These are phyloP conservation scores for Poeciliopsis gracilis DNA, from an alignment of 2,797 vertebrate genomes.

Conservation along the genomic window DNA sequence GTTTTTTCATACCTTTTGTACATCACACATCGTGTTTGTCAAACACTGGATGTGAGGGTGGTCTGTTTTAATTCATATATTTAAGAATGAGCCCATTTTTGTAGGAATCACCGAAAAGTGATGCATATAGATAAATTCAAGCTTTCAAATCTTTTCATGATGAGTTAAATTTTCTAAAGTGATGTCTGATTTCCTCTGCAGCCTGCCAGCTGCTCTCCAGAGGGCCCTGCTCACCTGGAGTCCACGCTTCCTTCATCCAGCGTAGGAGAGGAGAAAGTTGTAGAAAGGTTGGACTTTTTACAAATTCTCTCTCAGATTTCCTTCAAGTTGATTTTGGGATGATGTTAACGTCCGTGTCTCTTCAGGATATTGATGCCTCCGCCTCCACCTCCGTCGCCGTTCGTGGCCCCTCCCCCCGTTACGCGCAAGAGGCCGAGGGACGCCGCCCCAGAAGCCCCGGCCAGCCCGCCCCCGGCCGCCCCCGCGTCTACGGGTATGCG, in stretches of 20 bases:
- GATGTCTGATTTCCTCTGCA: constrained; percentile 28
- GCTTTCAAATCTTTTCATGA: background rate
- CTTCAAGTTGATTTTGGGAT: background rate
- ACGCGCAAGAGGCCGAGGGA: constrained; percentile 74
- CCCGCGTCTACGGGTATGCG: constrained; percentile 68
- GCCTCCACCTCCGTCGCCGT: constrained; percentile 72
- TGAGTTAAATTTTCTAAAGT: background rate
- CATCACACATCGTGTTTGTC: background rate
- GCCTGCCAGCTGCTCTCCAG: constrained; percentile 50
- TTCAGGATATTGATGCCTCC: constrained; percentile 81
- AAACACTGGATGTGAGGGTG: background rate
- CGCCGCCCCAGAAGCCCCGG: constrained; percentile 17
- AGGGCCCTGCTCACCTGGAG: constrained; percentile 44
- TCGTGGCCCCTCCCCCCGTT: constrained; percentile 46
- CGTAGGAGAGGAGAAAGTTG: constrained; percentile 52
- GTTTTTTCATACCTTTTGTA: background rate
- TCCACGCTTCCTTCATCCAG: constrained; percentile 45
- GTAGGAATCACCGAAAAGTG: background rate
- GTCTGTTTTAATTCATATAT: background rate
- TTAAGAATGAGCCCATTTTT: background rate
- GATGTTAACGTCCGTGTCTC: background rate
- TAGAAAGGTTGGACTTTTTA: constrained; percentile 69
- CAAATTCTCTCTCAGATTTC: background rate
- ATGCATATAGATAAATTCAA: background rate
- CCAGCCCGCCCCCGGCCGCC: constrained; percentile 19